Evolutionary conservation across 2,797 vertebrate genomes (phyloP).

Genomic region (Danio jaintianensis): DNA sequence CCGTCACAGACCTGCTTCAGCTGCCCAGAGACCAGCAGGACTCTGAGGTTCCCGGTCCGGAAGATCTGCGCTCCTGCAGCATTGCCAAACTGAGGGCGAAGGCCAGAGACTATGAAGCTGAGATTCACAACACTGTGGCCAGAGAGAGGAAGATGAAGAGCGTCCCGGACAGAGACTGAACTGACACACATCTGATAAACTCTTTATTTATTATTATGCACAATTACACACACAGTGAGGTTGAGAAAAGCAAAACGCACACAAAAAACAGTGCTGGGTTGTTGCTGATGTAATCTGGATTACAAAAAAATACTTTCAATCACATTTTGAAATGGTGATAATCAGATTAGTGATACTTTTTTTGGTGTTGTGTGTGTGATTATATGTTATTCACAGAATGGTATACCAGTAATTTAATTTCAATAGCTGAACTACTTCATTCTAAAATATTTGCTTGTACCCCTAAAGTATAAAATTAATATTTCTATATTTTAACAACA

Average conservation of each 20-base stretch:
- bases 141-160: slow-evolving; percentile 65
- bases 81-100: slow-evolving; percentile 84
- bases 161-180: slow-evolving; percentile 66
- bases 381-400: no score
- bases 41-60: slow-evolving; percentile 67
- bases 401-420: no score
- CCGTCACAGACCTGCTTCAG: slow-evolving; percentile 44
- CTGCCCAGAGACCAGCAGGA: slow-evolving; percentile 64
- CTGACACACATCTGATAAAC: slow-evolving; percentile 18
- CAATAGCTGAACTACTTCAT: no score
- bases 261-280: not conserved
- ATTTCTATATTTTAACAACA: no score
- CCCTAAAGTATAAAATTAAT: no score
- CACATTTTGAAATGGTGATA: no score
- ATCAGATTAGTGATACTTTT: no score
- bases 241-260: not conserved
- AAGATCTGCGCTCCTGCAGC: slow-evolving; percentile 81
- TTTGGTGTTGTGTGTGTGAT: no score
- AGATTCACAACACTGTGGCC: slow-evolving; percentile 76
- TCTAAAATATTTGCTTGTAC: no score
- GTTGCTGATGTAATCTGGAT: no score
- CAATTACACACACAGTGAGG: not conserved
- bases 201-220: slow-evolving; percentile 53
- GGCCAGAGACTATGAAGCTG: slow-evolving; percentile 82
- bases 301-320: no score